phyloP scores from a whole-genome alignment of 2,888 invertebrate species.

The Agonopterix arenella region DNA sequence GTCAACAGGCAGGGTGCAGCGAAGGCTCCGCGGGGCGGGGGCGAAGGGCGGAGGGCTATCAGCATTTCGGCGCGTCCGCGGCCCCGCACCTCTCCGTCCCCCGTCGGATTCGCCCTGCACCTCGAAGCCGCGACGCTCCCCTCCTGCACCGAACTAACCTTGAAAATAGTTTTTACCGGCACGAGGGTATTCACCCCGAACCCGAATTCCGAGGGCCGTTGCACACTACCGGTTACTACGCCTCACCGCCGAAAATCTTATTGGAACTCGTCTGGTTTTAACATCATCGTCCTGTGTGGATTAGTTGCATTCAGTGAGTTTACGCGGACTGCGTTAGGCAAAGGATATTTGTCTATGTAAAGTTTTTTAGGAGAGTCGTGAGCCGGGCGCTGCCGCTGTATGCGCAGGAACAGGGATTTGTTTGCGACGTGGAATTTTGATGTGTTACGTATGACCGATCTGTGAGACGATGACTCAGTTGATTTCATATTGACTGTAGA shows the following conservation, averaged over 20 bases:
- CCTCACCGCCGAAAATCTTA: slow-evolving; percentile 38
- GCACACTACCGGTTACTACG: slow-evolving; percentile 54
- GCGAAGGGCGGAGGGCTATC: slow-evolving; percentile 53
- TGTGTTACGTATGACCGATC: slow-evolving; percentile 21
- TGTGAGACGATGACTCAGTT: not conserved
- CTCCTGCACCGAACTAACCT: slow-evolving; percentile 66
- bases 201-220: slow-evolving; percentile 65
- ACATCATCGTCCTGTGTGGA: slow-evolving; percentile 41
- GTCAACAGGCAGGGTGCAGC: slow-evolving; percentile 32
- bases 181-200: slow-evolving; percentile 75
- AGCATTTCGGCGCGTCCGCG: slow-evolving; percentile 73
- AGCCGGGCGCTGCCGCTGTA: slow-evolving; percentile 39
- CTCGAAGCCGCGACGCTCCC: slow-evolving; percentile 62
- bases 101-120: slow-evolving; percentile 64
- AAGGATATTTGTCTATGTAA: slow-evolving; percentile 70
- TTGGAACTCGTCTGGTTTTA: slow-evolving; percentile 32
- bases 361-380: slow-evolving; percentile 64
- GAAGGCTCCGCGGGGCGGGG: slow-evolving; percentile 22
- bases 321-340: slow-evolving; percentile 54
- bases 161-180: slow-evolving; percentile 76
- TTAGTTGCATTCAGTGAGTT: slow-evolving; percentile 35
- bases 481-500: not conserved
- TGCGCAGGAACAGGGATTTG: slow-evolving; percentile 60
- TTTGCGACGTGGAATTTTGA: slow-evolving; percentile 41
- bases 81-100: slow-evolving; percentile 32